Evolutionary conservation across 2,888 invertebrate species (phyloP), one percentile per base, ranked within the genome.

Genomic region (Blera fallax): DNA sequence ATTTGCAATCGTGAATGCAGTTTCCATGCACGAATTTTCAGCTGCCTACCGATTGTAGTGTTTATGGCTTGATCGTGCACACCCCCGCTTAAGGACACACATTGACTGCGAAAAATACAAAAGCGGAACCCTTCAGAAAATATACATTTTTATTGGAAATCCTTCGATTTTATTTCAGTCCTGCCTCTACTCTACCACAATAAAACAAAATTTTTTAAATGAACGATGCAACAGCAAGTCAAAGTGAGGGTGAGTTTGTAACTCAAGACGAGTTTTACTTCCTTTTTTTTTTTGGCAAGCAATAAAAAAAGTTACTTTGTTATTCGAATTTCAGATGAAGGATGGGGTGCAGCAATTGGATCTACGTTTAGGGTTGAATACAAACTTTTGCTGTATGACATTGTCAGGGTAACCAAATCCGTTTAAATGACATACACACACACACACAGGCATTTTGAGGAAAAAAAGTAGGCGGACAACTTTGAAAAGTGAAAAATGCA

Each of bases 321-420:
- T 45, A 21, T 74, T 69, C 29, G n/a, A 37, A 81, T 81, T 45
- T 54, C 60, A 34, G 34, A 74, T 74, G 48, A 64, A 18, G 65
- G 52, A 79, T 72, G 60, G 80, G 73, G 67, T 79, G 83, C 45
- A 70, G 82, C 79, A 83, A 83, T 65, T 73, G 67, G 73, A 83
- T 73, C 60, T 74, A 72, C 50, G 27, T 32, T 62, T 11, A 70
- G 80, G 73, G 72, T 78, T 60, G 60, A 54, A 40, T 0, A 32
- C 2, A 16, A 48, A 45, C 60, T 11, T 10, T 16, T 7, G n/a
- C 16, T 60, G 65, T 58, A 43, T 24, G 24, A 24, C 2, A 24
- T 27, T 37, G 50, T 29, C 87, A 88, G 87, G 87, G 90, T 91
- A 90, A 91, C 91, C 90, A 90, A 90, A 90, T 90, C 90, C 91